Base-by-base conservation (phyloP, 2,113 vertebrate species). In the Plotosus lineatus region DNA sequence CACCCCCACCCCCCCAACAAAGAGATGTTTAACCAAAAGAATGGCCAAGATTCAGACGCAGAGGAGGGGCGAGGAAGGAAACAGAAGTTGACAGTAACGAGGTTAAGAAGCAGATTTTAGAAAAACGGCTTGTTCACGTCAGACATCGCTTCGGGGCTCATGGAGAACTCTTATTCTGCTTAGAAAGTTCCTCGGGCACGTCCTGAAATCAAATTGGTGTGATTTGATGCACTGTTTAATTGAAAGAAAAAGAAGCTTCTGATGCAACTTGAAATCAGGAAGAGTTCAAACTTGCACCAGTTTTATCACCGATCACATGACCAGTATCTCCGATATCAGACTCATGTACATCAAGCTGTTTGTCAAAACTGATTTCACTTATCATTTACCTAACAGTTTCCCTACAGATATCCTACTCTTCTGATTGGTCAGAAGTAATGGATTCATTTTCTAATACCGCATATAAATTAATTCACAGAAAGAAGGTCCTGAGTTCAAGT, bases 191-290 rank as follows among this genome's bases (percentile, higher is more conserved):
- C 88, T 82, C 85, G 73, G 88, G 86, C 89, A 82, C 90, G 88
- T 63, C 21, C 48, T 85, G 78, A 91, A 92, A 92, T 93, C 89
- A 82, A 90, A 92, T 92, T 88, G 89, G 89, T 90, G 86, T 87
- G 88, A 91, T 87, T 90, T 88, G 84, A 87, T 84, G 88, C 81
- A 66, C 46, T 17, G 5, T 23, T 8, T 46, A 42, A 28, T 46
- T 48, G 69, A 77, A 74, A 86, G 85, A 88, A 85, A 89, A 82
- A 88, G 84, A 61, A 71, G 85, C 83, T 85, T 89, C 90, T 91
- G 87, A 91, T 75, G 60, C 79, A 79, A 83, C 4, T 46, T 36
- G 80, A 88, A 86, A 89, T 84, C 88, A 84, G 86, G 84, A 89
- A 85, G 84, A 69, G 69, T 88, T 89, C 87, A 86, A 89, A 73